These are phyloP conservation scores for Coelopa frigida DNA, from an alignment of 1,140 invertebrate species.

Conservation along the genomic window DNA sequence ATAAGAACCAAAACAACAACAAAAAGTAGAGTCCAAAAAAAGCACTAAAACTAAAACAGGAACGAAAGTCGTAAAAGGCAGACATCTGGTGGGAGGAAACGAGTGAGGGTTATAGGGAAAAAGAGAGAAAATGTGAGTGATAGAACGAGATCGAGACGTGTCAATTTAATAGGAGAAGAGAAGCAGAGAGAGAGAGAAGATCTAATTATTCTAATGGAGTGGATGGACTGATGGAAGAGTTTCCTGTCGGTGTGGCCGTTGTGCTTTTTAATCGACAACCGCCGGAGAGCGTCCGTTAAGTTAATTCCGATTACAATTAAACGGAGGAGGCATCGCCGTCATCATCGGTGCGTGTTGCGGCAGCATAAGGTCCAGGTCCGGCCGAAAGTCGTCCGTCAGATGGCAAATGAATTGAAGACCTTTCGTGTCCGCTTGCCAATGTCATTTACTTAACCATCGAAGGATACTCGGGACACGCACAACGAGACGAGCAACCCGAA, in stretches of 20 bases:
- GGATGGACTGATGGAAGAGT: no score
- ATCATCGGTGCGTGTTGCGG: slow-evolving; percentile 37
- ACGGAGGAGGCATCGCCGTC: no score
- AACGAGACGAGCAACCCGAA: no score
- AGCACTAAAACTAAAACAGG: slow-evolving; percentile 1
- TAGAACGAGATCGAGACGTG: slow-evolving; percentile 1
- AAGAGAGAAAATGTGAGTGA: not conserved
- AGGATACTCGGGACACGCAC: no score
- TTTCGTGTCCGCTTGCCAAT: no score
- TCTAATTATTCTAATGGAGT: slow-evolving; percentile 45
- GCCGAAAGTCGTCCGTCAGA: slow-evolving; percentile 24
- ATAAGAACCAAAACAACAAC: slow-evolving; percentile 12
- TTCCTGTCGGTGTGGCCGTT: no score
- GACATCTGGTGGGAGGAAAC: not conserved
- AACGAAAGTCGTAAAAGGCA: not conserved
- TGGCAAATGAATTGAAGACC: slow-evolving; percentile 37
- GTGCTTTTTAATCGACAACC: no score
- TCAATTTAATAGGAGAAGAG: slow-evolving; percentile 1
- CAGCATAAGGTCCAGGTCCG: slow-evolving; percentile 37
- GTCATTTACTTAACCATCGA: no score
- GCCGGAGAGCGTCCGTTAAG: no score
- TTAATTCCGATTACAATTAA: no score
- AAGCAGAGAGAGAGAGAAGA: slow-evolving; percentile 30
- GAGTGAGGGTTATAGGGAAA: not conserved
- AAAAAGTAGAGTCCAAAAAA: slow-evolving; percentile 5